phyloP scores from a whole-genome alignment of 2,113 vertebrate species.

The Talpa occidentalis region DNA sequence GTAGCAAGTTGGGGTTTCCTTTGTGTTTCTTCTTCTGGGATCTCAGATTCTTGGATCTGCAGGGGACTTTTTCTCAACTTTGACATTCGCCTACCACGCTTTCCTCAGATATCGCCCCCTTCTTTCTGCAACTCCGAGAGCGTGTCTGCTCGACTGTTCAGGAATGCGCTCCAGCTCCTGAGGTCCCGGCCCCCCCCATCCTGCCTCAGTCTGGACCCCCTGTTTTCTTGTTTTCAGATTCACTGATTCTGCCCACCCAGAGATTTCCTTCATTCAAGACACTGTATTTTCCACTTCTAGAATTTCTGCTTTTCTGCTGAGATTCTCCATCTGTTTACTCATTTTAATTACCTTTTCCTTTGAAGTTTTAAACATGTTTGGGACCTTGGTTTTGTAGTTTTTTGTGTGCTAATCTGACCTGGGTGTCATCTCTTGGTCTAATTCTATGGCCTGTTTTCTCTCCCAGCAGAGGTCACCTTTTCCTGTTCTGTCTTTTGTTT shows the following conservation, averaged over 20 bases:
- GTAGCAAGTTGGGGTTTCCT: neutral
- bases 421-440: neutral
- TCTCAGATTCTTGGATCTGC: neutral
- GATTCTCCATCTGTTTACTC: neutral
- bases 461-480: neutral
- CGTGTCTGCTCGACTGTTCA: too few species aligned
- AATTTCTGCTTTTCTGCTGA: neutral
- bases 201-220: too few species aligned
- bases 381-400: too few species aligned
- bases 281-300: neutral
- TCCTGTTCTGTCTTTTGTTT: neutral
- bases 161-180: rapidly evolving
- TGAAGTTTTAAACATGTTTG: neutral
- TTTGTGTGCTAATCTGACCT: rapidly evolving
- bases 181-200: neutral
- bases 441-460: neutral
- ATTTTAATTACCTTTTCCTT: conserved; percentile 19
- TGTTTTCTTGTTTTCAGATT: neutral
- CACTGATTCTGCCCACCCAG: neutral
- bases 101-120: neutral
- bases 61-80: neutral
- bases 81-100: neutral
- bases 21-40: neutral
- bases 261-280: neutral
- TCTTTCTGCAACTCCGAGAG: neutral